Evolutionary conservation across 2,113 vertebrate species (phyloP).

Genomic region (Pungitius pungitius): DNA sequence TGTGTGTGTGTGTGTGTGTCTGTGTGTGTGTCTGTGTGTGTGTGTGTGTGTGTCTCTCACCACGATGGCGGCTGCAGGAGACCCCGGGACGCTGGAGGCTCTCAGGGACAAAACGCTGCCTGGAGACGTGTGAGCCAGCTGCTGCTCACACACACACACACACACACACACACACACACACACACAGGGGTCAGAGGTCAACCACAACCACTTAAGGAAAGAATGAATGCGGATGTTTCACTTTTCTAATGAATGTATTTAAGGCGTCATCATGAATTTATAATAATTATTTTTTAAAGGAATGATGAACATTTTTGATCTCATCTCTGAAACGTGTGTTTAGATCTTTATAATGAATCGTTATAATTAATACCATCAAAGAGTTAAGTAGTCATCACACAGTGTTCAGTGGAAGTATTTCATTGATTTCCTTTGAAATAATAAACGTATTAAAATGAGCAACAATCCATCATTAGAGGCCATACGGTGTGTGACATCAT

Average conservation of each 20-base stretch:
- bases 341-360: too few species aligned
- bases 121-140: constrained; percentile 89
- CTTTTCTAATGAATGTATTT: neutral
- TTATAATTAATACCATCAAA: too few species aligned
- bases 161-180: constrained; percentile 25
- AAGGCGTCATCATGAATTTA: too few species aligned
- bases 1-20: neutral
- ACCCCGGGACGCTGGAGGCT: constrained; percentile 84
- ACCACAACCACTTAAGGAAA: neutral
- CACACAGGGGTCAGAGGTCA: constrained; percentile 16
- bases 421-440: neutral
- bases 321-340: too few species aligned
- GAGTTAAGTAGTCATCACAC: too few species aligned
- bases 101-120: constrained; percentile 90
- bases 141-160: constrained; percentile 64
- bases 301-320: too few species aligned
- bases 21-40: neutral
- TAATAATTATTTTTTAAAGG: too few species aligned
- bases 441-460: neutral
- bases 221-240: neutral
- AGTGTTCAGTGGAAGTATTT: neutral
- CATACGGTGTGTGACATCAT: neutral
- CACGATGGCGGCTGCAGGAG: constrained; percentile 88
- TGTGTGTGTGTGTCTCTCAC: constrained; percentile 75
- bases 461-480: too few species aligned